Conservation (phyloP, 1,140 invertebrate genomes). For the Hyles euphorbiae region DNA sequence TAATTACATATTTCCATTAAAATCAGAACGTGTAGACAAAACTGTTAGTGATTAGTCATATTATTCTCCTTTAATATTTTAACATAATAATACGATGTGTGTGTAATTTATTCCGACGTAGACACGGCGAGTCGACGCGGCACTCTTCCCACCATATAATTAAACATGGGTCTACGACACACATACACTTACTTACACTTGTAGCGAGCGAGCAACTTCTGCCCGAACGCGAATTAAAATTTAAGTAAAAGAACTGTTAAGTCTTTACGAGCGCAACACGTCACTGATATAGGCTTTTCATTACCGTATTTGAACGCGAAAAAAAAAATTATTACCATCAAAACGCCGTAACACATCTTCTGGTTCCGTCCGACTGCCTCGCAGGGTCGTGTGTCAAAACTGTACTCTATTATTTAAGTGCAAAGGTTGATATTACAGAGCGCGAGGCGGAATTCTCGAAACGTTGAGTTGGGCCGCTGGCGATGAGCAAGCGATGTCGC, state of each 20-base stretch:
- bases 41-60: conserved; percentile 4
- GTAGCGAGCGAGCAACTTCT: no score
- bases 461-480: conserved; percentile 15
- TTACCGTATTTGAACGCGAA: conserved; percentile 28
- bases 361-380: conserved; percentile 17
- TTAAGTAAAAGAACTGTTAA: no score
- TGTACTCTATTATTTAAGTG: conserved; percentile 21
- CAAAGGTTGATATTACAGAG: conserved; percentile 25
- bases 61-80: conserved; percentile 1
- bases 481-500: not conserved
- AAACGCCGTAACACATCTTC: conserved; percentile 17
- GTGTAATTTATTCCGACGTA: conserved; percentile 9
- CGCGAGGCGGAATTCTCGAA: conserved; percentile 15
- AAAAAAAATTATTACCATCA: conserved; percentile 25
- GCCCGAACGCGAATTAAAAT: no score
- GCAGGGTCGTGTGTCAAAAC: conserved; percentile 14
- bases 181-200: no score
- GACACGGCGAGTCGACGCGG: no score
- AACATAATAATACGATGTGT: conserved; percentile 2
- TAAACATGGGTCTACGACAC: no score
- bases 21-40: no score
- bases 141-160: no score
- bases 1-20: no score
- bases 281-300: conserved; percentile 11
- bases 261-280: no score